Conservation (phyloP, 2,113 vertebrate species). For the Triplophysa siluroides region DNA sequence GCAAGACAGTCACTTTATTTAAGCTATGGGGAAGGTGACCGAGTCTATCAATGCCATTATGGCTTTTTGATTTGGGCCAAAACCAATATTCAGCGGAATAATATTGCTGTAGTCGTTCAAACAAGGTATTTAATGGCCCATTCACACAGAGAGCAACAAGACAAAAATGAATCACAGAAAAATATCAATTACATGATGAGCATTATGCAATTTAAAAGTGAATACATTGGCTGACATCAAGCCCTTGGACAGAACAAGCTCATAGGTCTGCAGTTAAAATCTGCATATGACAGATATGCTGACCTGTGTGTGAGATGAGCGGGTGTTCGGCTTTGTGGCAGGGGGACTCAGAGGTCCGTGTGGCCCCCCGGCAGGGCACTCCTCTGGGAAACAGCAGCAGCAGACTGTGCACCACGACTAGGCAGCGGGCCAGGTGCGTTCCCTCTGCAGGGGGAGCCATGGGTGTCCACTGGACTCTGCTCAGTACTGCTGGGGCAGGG, state of each 20-base stretch:
- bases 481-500: constrained; percentile 77
- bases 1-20: constrained; percentile 16
- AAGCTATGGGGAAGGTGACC: constrained; percentile 37
- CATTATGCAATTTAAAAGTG: too few species aligned
- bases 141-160: not conserved
- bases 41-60: constrained; percentile 33
- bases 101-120: not conserved
- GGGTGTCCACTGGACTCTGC: constrained; percentile 64
- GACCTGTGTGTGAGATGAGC: constrained; percentile 86
- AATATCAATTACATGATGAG: too few species aligned
- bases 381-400: constrained; percentile 72
- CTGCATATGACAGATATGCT: constrained; percentile 42
- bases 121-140: not conserved
- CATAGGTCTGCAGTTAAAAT: not conserved
- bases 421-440: constrained; percentile 71
- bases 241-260: too few species aligned
- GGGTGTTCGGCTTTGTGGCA: constrained; percentile 88
- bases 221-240: too few species aligned
- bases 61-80: not conserved
- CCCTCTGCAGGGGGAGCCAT: constrained; percentile 74
- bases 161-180: not conserved
- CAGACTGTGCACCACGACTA: constrained; percentile 81
- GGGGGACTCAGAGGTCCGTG: constrained; percentile 69
- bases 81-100: not conserved
- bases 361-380: constrained; percentile 65